Conservation (phyloP, 2,797 vertebrate genomes). For the Australoheros facetus region DNA sequence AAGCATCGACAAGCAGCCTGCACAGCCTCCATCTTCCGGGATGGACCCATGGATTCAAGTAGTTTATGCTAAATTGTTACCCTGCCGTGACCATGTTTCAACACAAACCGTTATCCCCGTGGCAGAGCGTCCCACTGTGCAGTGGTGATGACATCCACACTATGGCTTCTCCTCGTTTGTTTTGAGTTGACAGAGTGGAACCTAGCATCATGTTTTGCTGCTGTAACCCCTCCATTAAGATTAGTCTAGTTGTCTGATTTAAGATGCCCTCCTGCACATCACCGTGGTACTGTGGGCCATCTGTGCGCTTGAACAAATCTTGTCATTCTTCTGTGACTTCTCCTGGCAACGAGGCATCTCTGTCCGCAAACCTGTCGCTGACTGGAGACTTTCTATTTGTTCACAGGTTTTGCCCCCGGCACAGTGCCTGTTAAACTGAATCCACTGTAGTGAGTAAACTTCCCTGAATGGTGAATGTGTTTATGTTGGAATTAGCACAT, state of each 20-base stretch:
- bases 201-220: conserved; percentile 29
- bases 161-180: conserved; percentile 21
- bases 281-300: conserved; percentile 27
- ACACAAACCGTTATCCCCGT: conserved; percentile 46
- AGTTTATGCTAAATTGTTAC: conserved; percentile 39
- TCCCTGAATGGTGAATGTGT: conserved; percentile 38
- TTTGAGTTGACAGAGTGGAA: conserved; percentile 48
- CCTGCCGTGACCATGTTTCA: conserved; percentile 23
- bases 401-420: conserved; percentile 15
- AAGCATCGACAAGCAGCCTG: not conserved
- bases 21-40: not conserved
- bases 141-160: conserved; percentile 30
- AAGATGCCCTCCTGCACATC: conserved; percentile 47
- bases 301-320: conserved; percentile 64
- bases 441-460: conserved; percentile 17
- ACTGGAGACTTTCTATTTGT: conserved; percentile 3
- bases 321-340: conserved; percentile 50
- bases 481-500: conserved; percentile 48
- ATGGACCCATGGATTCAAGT: conserved; percentile 5
- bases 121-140: conserved; percentile 4
- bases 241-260: conserved; percentile 58
- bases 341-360: conserved; percentile 25
- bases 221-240: conserved; percentile 43
- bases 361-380: conserved; percentile 35
- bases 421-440: conserved; percentile 32